These are phyloP conservation scores for Calcarius lapponicus DNA, from an alignment of 2,797 vertebrate genomes.

Conservation along the genomic window DNA sequence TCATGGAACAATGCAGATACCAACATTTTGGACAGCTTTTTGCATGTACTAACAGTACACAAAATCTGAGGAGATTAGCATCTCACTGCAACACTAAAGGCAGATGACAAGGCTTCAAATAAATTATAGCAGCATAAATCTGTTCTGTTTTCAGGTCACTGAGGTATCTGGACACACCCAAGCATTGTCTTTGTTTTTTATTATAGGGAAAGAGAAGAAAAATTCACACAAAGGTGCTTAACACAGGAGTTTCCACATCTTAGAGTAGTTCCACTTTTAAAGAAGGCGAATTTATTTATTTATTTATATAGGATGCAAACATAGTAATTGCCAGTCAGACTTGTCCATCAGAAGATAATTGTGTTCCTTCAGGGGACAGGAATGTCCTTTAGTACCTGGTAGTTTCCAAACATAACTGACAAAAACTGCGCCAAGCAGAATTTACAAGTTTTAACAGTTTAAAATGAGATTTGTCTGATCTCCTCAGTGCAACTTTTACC, in stretches of 20 bases:
- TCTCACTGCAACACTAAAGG: constrained; percentile 68
- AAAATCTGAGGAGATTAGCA: constrained; percentile 75
- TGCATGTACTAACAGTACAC: constrained; percentile 72
- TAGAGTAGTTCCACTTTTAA: background rate
- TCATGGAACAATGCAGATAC: constrained; percentile 65
- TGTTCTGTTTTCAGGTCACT: constrained; percentile 35
- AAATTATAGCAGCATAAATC: constrained; percentile 46
- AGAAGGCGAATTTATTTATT: background rate
- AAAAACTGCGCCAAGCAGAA: background rate
- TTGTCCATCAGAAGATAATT: background rate
- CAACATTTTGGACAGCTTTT: constrained; percentile 75
- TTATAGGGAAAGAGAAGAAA: background rate
- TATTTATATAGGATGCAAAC: background rate
- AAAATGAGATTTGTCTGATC: background rate
- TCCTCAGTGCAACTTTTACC: background rate
- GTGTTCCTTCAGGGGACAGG: background rate
- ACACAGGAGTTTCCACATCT: background rate
- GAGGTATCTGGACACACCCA: constrained; percentile 37
- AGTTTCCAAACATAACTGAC: background rate
- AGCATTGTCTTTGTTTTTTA: background rate
- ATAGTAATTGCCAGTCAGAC: background rate
- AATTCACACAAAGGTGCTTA: background rate
- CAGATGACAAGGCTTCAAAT: constrained; percentile 69
- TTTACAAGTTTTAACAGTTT: background rate
- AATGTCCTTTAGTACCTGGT: background rate